Evolutionary conservation across 2,113 vertebrate genomes (phyloP).

Genomic region (Xiphophorus hellerii): DNA sequence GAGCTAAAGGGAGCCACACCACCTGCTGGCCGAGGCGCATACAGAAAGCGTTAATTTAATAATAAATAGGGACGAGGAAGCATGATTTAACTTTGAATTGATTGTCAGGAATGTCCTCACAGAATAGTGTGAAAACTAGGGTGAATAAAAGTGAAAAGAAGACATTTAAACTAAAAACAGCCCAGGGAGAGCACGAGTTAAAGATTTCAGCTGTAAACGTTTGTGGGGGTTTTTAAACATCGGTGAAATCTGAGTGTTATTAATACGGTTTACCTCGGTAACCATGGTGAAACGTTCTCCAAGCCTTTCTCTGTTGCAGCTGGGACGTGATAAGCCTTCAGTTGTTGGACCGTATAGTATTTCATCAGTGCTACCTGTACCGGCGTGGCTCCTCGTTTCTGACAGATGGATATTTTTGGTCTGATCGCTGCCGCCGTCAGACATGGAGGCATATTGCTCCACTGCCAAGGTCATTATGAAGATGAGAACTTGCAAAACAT

Average conservation of each 20-base stretch:
- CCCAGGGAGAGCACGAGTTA: too few species aligned
- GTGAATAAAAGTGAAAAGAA: background rate
- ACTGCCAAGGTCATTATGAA: constrained; percentile 56
- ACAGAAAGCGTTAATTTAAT: constrained; percentile 33
- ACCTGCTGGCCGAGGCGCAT: constrained; percentile 6
- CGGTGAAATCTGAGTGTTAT: background rate
- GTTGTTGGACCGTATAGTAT: constrained; percentile 38
- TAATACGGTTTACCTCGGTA: constrained; percentile 29
- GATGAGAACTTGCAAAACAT: constrained; percentile 66
- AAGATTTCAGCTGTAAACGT: too few species aligned
- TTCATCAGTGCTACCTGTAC: constrained; percentile 56
- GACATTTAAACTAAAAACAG: background rate
- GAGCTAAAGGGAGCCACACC: constrained; percentile 32
- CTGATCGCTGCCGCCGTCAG: constrained; percentile 36
- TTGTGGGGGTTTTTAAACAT: too few species aligned
- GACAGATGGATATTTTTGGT: constrained; percentile 54
- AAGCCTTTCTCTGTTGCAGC: background rate
- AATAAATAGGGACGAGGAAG: background rate
- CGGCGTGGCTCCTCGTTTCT: constrained; percentile 30
- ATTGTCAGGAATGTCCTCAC: background rate
- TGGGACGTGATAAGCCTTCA: constrained; percentile 51
- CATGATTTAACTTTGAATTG: background rate
- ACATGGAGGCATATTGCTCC: constrained; percentile 37
- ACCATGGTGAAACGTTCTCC: constrained; percentile 27
- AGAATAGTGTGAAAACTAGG: background rate